Conservation (phyloP, 2,797 vertebrate genomes). For the Chelmon rostratus region DNA sequence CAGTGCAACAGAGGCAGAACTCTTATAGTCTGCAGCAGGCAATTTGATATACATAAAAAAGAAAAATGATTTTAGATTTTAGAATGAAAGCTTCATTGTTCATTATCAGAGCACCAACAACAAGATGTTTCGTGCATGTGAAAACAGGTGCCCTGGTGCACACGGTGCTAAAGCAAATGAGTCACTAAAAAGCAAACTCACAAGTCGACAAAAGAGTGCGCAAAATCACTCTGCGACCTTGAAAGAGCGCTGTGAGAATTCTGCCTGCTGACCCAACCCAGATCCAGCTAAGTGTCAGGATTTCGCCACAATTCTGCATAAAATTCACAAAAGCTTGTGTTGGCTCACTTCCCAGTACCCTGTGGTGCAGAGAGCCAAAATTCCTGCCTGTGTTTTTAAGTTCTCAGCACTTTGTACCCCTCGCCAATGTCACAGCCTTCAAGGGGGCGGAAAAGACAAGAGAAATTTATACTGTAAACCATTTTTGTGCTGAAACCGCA, state of each 20-base stretch:
- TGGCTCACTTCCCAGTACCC: slow-evolving; percentile 83
- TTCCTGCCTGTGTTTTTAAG: slow-evolving; percentile 77
- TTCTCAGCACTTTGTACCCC: slow-evolving; percentile 82
- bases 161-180: slow-evolving; percentile 22
- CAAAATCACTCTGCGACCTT: slow-evolving; percentile 67
- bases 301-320: slow-evolving; percentile 76
- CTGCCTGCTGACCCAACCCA: slow-evolving; percentile 67
- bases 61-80: slow-evolving; percentile 9
- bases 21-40: background rate
- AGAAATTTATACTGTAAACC: slow-evolving; percentile 77
- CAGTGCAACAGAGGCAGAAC: background rate
- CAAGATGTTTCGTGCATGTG: background rate
- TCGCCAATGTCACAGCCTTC: slow-evolving; percentile 81
- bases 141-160: background rate
- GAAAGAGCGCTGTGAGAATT: slow-evolving; percentile 70
- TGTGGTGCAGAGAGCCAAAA: slow-evolving; percentile 74
- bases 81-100: slow-evolving; percentile 26
- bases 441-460: slow-evolving; percentile 72
- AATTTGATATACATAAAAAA: slow-evolving; percentile 16
- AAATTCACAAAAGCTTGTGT: slow-evolving; percentile 78
- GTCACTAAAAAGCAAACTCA: slow-evolving; percentile 28
- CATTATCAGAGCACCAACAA: slow-evolving; percentile 1
- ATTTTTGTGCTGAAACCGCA: slow-evolving; percentile 73
- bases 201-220: slow-evolving; percentile 16
- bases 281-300: slow-evolving; percentile 77